Conservation (phyloP, 1,140 invertebrate genomes). For the Hestina assimilis region DNA sequence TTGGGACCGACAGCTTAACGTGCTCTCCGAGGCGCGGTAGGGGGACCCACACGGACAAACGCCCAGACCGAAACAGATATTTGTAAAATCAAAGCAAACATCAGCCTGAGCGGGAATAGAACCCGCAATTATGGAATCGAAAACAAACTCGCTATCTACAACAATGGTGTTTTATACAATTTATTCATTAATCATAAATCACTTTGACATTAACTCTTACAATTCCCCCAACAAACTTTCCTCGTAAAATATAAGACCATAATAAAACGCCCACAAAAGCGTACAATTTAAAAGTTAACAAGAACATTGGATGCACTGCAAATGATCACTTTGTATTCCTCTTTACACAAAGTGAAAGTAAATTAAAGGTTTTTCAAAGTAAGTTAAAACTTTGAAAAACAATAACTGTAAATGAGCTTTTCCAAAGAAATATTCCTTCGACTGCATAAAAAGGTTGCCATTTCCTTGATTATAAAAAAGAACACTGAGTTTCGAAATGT, state of each 20-base stretch:
- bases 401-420: conserved; percentile 16
- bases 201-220: too few relatives aligned
- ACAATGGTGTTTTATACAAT: too few relatives aligned
- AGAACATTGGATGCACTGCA: conserved; percentile 12
- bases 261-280: conserved; percentile 1
- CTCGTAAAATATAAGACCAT: not conserved
- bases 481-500: conserved; percentile 11
- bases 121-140: too few relatives aligned
- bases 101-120: too few relatives aligned
- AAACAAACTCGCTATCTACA: too few relatives aligned
- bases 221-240: not conserved
- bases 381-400: conserved; percentile 20
- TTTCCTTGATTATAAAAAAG: conserved; percentile 25
- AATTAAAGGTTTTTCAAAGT: conserved; percentile 16
- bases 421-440: conserved; percentile 16
- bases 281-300: conserved; percentile 10
- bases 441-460: conserved; percentile 9
- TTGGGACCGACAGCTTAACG: too few relatives aligned
- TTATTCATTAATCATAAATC: too few relatives aligned
- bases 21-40: too few relatives aligned
- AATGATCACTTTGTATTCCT: conserved; percentile 25
- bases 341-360: conserved; percentile 21
- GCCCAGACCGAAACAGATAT: too few relatives aligned
- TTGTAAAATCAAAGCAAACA: too few relatives aligned
- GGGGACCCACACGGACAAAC: too few relatives aligned